phyloP scores from a whole-genome alignment of 2,797 vertebrate genomes.

The Sciurus vulgaris region DNA sequence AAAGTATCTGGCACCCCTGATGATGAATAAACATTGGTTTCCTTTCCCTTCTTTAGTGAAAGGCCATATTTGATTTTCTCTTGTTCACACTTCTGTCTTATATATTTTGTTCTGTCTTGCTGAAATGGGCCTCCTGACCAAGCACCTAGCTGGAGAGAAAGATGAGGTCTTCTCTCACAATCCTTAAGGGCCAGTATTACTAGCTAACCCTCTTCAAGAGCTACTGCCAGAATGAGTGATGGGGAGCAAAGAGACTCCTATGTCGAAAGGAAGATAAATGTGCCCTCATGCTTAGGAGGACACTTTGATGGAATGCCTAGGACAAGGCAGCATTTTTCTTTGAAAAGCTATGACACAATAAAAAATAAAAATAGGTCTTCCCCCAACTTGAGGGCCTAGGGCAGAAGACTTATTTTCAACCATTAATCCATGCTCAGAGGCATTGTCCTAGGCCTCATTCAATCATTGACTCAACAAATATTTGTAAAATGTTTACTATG shows the following conservation, averaged over 20 bases:
- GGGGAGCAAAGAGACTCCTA: conserved; percentile 16
- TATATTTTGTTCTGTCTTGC: conserved; percentile 60
- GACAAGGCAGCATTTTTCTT: conserved; percentile 73
- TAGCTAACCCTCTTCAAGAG: conserved; percentile 64
- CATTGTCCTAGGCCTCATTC: conserved; percentile 39
- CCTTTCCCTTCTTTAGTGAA: background rate
- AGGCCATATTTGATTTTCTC: background rate
- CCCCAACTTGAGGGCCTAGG: background rate
- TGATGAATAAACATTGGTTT: background rate
- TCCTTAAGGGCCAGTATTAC: conserved; percentile 16
- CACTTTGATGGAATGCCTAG: conserved; percentile 72
- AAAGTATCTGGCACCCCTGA: background rate
- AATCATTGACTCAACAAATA: conserved; percentile 49
- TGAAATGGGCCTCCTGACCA: conserved; percentile 37
- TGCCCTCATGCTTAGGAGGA: conserved; percentile 46
- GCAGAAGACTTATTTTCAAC: conserved; percentile 62
- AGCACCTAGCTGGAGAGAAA: background rate
- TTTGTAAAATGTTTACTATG: conserved; percentile 51
- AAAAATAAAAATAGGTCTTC: conserved; percentile 77
- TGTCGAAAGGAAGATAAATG: conserved; percentile 77
- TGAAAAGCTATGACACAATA: conserved; percentile 67
- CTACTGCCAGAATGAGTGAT: conserved; percentile 63
- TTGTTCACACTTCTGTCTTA: background rate
- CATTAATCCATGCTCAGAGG: conserved; percentile 41
- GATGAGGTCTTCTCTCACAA: background rate